Base-by-base conservation (phyloP, 2,888 invertebrate species). In the Phania funesta region DNA sequence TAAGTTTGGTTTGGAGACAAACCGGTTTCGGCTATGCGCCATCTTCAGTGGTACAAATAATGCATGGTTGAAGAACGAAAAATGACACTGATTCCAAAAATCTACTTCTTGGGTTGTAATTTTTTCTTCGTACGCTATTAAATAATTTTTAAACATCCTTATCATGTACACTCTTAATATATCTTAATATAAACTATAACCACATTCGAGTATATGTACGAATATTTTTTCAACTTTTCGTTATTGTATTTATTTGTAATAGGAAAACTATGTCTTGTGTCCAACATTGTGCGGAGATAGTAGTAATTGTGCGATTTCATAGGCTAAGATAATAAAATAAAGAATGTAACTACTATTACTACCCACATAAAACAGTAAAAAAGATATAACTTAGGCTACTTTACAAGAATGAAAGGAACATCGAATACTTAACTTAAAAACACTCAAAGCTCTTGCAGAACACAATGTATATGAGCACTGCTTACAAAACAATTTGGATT, bases 221-320 rank as follows among this genome's bases (percentile, higher is more conserved):
- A 67, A 67, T 73, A 22, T 71, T 38, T 78, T 74, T 74, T 65
- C 18, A 74, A 54, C 9, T 71, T 44, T 54, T 58, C 68, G 56
- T 68, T 68, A 60, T 74, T 86, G 77, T 85, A 81, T 86, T 85
- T 87, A 86, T 85, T 86, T 85, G 64, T 41, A 79, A 70, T 87
- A 88, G 88, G 88, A 89, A 84, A 86, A 86, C 85, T 90, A 87
- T 88, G 86, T 86, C 84, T 85, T 88, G 86, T 90, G 89, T 86
- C 86, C 89, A 87, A 87, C 89, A 84, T 85, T 88, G 85, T 88
- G 90, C 85, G 87, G 87, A 83, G 85, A 86, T 84, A 86, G 85
- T 87, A 86, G 83, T 85, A 86, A 86, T 85, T 87, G 87, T 87
- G 86, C 86, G 81, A 86, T 87, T 84, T 87, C 86, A 85, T 87